phyloP scores from a whole-genome alignment of 2,888 invertebrate species.

The Dyspetes luteomarginatus region DNA sequence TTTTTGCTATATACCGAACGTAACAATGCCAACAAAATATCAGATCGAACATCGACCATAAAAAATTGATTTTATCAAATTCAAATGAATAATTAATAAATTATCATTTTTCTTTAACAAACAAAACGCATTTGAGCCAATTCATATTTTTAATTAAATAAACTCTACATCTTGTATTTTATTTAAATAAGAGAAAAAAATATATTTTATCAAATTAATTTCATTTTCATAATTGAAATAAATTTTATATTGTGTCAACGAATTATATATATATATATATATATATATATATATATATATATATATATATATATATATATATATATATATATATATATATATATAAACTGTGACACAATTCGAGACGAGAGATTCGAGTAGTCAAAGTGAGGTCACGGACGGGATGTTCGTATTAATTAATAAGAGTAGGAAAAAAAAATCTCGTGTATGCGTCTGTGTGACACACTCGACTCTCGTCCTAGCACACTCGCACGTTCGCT shows the following conservation, averaged over 20 bases:
- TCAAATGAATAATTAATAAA: too few relatives aligned
- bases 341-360: not conserved
- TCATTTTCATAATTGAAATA: too few relatives aligned
- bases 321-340: too few relatives aligned
- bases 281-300: too few relatives aligned
- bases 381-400: constrained; percentile 26
- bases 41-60: not conserved
- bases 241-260: not conserved
- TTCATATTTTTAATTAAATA: too few relatives aligned
- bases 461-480: constrained; percentile 15
- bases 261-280: too few relatives aligned
- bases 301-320: too few relatives aligned
- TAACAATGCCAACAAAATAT: not conserved
- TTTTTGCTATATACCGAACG: not conserved
- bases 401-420: constrained; percentile 44
- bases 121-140: too few relatives aligned
- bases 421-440: constrained; percentile 9
- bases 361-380: constrained; percentile 6
- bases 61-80: not conserved
- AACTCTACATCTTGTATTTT: too few relatives aligned
- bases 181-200: too few relatives aligned
- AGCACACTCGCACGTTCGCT: constrained; percentile 1
- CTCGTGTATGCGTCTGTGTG: not conserved
- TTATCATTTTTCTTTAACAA: too few relatives aligned
- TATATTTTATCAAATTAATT: too few relatives aligned